Base-by-base conservation (phyloP, 2,113 vertebrate species). In the Lagopus leucura region DNA sequence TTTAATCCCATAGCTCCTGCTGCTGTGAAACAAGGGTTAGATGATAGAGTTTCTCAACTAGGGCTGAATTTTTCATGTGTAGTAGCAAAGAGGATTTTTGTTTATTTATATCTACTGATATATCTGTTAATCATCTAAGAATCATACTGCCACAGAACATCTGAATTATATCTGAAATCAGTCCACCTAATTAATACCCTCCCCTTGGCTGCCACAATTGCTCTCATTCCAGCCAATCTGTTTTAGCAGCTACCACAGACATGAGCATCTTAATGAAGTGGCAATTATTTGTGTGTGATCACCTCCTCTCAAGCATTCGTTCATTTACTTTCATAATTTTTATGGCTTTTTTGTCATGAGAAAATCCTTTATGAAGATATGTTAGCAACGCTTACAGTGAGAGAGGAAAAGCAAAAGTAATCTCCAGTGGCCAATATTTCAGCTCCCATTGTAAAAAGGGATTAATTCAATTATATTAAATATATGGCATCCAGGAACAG, bases 391-490 rank as follows among this genome's bases (percentile, higher is more conserved):
- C 32, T 83, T 83, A 69, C 45, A 89, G 57, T 2, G 16, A 91
- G 32, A 80, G 22, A 83, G 28, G 28, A 28, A 77, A 63, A 81
- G 40, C 1, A 2, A 50, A 81, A 95, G 89, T 82, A 96, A 94
- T 87, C 63, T 71, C 74, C 32, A 50, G 18, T n/a, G 55, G 55
- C 21, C 43, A 78, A 8, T 77, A 92, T 92, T 95, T 96, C 60
- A 90, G 50, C 48, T 96, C 63, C 81, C 2, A 4, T 74, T 34
- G 11, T 86, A 94, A 94, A 95, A 88, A 36, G 25, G 17, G 20
- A 91, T 95, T 91, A 78, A 79, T 95, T 95, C 27, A 92, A 78
- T 93, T 89, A 54, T 24, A 66, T 85, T 93, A 58, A 83, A 88
- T 89, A 79, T 20, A 67, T 32, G 63, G 19, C 45, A 73, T 65